These are phyloP conservation scores for Microcebus jonahi DNA, from an alignment of 2,113 vertebrate genomes.

Conservation along the genomic window DNA sequence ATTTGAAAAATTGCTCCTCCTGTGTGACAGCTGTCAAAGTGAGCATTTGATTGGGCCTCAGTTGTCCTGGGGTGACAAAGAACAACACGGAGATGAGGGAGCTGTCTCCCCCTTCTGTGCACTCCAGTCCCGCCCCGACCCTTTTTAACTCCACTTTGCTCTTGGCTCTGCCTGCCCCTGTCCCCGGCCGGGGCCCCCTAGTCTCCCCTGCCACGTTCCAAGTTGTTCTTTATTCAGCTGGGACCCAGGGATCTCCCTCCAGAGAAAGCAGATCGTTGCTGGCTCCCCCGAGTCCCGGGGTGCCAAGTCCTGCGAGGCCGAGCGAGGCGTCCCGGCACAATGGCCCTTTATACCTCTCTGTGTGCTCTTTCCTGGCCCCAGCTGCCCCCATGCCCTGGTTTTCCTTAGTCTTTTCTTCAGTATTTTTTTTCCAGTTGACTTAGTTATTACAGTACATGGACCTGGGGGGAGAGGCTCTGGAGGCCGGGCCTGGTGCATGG, in stretches of 20 bases:
- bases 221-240: conserved; percentile 82
- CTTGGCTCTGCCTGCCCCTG: neutral
- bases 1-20: neutral
- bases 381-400: conserved; percentile 80
- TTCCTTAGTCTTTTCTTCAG: conserved; percentile 82
- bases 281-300: conserved; percentile 73
- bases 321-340: conserved; percentile 79
- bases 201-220: conserved; percentile 12
- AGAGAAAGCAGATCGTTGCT: conserved; percentile 73
- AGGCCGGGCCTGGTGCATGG: conserved; percentile 73
- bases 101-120: conserved; percentile 41
- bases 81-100: conserved; percentile 65
- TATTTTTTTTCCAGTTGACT: conserved; percentile 85
- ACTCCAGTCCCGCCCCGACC: neutral
- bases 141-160: neutral
- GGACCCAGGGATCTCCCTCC: conserved; percentile 79
- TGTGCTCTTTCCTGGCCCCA: conserved; percentile 82
- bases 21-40: neutral
- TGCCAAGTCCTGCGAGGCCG: conserved; percentile 79
- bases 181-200: neutral
- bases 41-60: conserved; percentile 65
- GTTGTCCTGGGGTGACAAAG: conserved; percentile 54
- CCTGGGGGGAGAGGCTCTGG: conserved; percentile 73
- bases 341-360: conserved; percentile 82
- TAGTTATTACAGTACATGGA: conserved; percentile 81